Evolutionary conservation across 2,113 vertebrate genomes (phyloP), one percentile per base, ranked within the genome.

Genomic region (Dissostichus mawsoni): DNA sequence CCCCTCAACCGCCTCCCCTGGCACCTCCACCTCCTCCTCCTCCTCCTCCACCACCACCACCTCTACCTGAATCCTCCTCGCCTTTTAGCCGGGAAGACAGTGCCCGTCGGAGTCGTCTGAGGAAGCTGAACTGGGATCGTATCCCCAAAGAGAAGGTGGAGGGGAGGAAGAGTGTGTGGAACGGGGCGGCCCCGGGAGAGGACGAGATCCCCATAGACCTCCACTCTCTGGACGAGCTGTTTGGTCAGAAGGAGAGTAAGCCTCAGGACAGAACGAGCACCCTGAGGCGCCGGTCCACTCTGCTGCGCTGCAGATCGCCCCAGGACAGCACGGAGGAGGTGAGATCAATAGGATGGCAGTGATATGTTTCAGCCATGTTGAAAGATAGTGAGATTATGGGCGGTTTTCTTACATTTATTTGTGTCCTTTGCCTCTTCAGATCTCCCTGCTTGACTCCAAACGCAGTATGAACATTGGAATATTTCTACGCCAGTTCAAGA

Each of bases 401-500:
- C 2, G 56, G 1, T 20, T 65, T 67, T 59, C 18, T 33, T 64
- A 1, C 4, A 0, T 23, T 87, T 33, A 64, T n/a, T 20, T 79
- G 20, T 65, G 1, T 57, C 25, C 18, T 83, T 76, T 72, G 0
- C 71, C 25, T 86, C 3, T 77, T 79, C 86, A 96, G 96, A 92
- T 96, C 64, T 93, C 92, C 5, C 70, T 96, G 18, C 80, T 96
- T 81, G 96, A 96, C 73, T 88, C 96, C 41, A 97, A 96, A 81
- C 94, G 94, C 68, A 95, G 94, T 65, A 96, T 96, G 93, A 96
- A 96, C 82, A 91, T 96, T 69, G 95, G 96, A 25, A 96, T 97
- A 79, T 96, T 96, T 88, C 93, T 97, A 12, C 95, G 95, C 1
- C 96, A 96, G 86, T 95, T 96, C 47, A 96, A 96, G 87, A 96